Percentiles rank a stretch among this genome's conserved stretches.
These are phyloP conservation scores for Pseudomyrmex flavicornis DNA, from an alignment of 1,140 invertebrate species.

Conservation along the genomic window DNA sequence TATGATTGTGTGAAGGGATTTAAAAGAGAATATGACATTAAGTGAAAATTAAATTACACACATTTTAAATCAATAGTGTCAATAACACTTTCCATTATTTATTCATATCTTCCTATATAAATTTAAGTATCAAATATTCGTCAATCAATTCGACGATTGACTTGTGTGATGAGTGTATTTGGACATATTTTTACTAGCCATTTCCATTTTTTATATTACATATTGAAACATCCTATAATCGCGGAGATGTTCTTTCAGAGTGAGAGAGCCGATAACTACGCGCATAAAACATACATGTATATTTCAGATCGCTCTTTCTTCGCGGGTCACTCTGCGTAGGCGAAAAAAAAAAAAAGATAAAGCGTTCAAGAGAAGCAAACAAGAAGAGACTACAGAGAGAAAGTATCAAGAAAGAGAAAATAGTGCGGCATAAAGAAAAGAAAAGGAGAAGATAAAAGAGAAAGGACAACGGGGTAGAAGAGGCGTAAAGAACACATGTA, in stretches of 20 bases:
- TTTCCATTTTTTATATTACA: no score
- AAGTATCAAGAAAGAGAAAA: conserved; percentile 8
- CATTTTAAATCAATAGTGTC: neutral
- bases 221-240: neutral
- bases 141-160: neutral
- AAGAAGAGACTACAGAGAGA: conserved; percentile 22
- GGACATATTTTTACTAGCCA: neutral
- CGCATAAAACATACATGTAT: neutral
- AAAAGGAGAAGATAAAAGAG: neutral
- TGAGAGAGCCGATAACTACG: conserved; percentile 21
- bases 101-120: neutral
- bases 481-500: conserved; percentile 65
- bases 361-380: conserved; percentile 18
- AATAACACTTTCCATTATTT: neutral
- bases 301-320: neutral
- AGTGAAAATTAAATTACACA: neutral
- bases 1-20: no score
- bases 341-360: conserved; percentile 21
- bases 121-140: neutral
- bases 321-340: conserved; percentile 49
- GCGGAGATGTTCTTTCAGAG: neutral
- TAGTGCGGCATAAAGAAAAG: neutral
- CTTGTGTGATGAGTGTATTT: neutral
- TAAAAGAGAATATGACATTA: neutral
- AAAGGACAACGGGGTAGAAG: neutral